These are phyloP conservation scores for Gorsachius goisagi DNA, from an alignment of 2,113 vertebrate species.

Conservation along the genomic window DNA sequence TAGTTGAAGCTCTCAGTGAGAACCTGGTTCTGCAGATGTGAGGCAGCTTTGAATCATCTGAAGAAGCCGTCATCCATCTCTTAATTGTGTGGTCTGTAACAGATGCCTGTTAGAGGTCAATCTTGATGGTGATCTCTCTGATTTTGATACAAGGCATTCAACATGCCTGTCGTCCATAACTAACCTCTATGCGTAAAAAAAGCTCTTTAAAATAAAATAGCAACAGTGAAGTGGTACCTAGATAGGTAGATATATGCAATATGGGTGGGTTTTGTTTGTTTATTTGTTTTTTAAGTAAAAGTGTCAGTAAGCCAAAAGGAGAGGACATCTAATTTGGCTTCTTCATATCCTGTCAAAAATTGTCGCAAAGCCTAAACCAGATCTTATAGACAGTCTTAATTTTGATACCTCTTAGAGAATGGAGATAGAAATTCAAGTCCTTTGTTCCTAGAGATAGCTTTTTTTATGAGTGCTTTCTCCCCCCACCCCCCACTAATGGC, in stretches of 20 bases:
- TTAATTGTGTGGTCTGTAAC: background rate
- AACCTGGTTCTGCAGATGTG: background rate
- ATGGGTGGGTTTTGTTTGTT: background rate
- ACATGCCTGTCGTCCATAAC: background rate
- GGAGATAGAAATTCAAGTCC: background rate
- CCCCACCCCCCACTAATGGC: accelerated
- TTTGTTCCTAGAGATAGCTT: background rate
- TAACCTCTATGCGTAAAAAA: background rate
- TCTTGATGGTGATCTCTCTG: background rate
- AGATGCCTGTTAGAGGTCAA: background rate
- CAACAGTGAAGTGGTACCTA: background rate
- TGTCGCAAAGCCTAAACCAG: background rate
- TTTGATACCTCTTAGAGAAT: background rate
- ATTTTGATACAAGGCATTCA: background rate
- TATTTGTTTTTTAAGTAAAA: background rate
- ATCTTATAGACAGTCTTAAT: background rate
- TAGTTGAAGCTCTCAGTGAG: background rate
- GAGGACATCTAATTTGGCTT: background rate
- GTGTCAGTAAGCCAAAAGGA: background rate
- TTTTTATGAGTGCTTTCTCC: background rate
- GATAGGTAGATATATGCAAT: background rate
- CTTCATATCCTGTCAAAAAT: background rate
- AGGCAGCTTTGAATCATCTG: background rate
- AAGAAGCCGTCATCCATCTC: background rate
- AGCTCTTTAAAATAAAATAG: background rate